Conservation (phyloP, 2,113 vertebrate genomes). For the Laticauda laticaudata region DNA sequence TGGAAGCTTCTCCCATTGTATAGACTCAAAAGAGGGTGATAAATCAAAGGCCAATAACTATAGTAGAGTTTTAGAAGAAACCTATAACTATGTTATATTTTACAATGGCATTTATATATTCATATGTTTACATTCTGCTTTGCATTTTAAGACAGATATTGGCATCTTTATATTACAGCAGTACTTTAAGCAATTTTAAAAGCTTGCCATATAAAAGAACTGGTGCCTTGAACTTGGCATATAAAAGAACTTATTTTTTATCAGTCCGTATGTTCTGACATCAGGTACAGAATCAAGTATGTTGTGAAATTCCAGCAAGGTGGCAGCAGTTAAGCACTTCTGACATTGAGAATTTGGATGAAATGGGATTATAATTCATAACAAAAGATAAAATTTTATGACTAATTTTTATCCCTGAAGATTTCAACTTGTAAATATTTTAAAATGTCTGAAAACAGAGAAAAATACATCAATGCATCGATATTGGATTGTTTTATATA, state of each 20-base stretch:
- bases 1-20: slow-evolving; percentile 24
- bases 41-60: slow-evolving; percentile 15
- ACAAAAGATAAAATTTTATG: neutral
- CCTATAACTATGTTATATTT: neutral
- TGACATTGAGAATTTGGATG: neutral
- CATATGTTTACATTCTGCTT: neutral
- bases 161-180: slow-evolving; percentile 22
- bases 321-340: neutral
- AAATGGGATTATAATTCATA: neutral
- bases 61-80: slow-evolving; percentile 12
- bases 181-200: neutral
- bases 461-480: neutral
- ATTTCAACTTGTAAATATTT: neutral
- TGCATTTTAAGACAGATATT: neutral
- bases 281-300: neutral
- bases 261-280: neutral
- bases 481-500: neutral
- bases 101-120: slow-evolving; percentile 8
- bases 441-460: neutral
- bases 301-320: neutral
- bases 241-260: neutral
- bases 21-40: slow-evolving; percentile 17
- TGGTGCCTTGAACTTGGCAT: neutral
- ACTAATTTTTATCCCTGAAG: neutral
- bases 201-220: slow-evolving; percentile 3